phyloP scores from a whole-genome alignment of 2,113 vertebrate species.

The Phasianus colchicus region DNA sequence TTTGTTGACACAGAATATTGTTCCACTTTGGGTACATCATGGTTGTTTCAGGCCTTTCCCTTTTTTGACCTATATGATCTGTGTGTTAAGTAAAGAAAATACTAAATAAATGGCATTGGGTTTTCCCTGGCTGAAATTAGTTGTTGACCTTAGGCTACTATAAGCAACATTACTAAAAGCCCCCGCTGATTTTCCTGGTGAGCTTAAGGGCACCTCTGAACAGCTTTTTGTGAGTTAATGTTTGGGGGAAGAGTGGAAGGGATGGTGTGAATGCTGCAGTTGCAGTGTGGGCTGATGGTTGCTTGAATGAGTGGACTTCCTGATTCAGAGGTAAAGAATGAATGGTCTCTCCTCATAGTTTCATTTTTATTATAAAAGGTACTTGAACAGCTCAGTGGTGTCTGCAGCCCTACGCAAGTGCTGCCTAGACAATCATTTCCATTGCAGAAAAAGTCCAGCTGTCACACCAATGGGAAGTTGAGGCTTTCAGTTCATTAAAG shows the following conservation, averaged over 20 bases:
- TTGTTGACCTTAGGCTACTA: slow-evolving; percentile 41
- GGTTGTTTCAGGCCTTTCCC: background rate
- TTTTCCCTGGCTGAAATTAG: slow-evolving; percentile 54
- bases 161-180: slow-evolving; percentile 30
- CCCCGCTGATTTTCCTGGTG: slow-evolving; percentile 48
- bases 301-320: slow-evolving; percentile 63
- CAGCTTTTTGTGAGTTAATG: background rate
- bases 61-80: background rate
- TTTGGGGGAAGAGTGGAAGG: slow-evolving; percentile 10
- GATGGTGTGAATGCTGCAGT: slow-evolving; percentile 1
- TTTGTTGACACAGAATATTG: background rate
- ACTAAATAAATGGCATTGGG: slow-evolving; percentile 26
- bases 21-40: background rate
- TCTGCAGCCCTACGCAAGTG: slow-evolving; percentile 21
- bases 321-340: slow-evolving; percentile 54
- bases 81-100: slow-evolving; percentile 25
- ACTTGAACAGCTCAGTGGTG: background rate
- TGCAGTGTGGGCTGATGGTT: background rate
- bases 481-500: slow-evolving; percentile 65
- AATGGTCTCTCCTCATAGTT: slow-evolving; percentile 53
- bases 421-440: slow-evolving; percentile 58
- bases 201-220: background rate
- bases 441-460: slow-evolving; percentile 66
- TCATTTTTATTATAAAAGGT: slow-evolving; percentile 50
- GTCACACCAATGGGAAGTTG: slow-evolving; percentile 50